Evolutionary conservation across 2,888 invertebrate genomes (phyloP).

Genomic region (Chrysina gloriosa): DNA sequence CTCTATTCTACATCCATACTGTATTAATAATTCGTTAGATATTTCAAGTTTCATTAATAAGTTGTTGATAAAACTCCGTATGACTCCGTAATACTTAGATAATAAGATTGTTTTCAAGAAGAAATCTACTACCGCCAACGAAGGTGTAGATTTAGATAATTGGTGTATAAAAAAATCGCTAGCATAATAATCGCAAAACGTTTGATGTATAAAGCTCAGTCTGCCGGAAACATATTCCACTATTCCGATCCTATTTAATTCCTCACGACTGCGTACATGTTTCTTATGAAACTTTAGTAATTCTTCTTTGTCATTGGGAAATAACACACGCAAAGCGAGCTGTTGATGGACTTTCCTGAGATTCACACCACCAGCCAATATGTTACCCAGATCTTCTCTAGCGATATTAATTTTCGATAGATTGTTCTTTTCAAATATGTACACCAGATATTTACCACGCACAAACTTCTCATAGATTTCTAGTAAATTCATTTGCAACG

Average conservation of each 20-base stretch:
- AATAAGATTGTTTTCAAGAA: slow-evolving; percentile 1
- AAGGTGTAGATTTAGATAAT: neutral
- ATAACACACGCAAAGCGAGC: neutral
- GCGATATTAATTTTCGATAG: neutral
- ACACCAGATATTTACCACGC: neutral
- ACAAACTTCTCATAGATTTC: neutral
- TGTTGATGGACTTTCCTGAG: neutral
- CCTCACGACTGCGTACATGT: neutral
- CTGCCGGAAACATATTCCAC: neutral
- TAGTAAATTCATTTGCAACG: neutral
- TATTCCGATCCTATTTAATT: neutral
- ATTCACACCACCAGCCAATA: neutral
- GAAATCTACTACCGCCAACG: neutral
- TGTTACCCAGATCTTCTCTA: neutral
- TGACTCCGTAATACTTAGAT: too few relatives aligned
- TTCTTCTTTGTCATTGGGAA: neutral
- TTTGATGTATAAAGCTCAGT: neutral
- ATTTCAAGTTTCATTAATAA: too few relatives aligned
- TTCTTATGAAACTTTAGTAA: neutral
- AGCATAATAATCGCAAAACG: slow-evolving; percentile 6
- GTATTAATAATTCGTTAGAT: too few relatives aligned
- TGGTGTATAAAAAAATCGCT: neutral
- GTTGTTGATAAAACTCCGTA: too few relatives aligned
- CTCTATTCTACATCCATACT: too few relatives aligned
- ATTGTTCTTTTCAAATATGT: neutral